Conservation (phyloP, 2,113 vertebrate species). For the Aleadryas rufinucha region DNA sequence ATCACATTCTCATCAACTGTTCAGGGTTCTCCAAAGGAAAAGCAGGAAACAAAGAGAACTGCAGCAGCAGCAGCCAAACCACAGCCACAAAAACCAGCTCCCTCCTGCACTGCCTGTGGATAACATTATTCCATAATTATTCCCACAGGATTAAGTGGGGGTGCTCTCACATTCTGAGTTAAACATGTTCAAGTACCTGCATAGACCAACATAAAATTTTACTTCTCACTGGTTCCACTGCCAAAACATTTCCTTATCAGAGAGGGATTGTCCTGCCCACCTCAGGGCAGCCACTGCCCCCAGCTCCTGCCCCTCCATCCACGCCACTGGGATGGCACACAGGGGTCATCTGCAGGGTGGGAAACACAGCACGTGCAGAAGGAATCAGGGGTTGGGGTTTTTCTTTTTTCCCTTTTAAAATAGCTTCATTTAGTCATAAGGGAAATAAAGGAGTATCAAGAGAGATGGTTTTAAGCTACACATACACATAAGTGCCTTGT, state of each 20-base stretch:
- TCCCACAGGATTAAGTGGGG: neutral
- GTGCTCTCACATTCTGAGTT: neutral
- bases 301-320: neutral
- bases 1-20: neutral
- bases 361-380: neutral
- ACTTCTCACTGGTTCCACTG: neutral
- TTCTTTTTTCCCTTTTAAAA: neutral
- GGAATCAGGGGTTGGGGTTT: neutral
- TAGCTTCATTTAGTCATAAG: neutral
- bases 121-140: neutral
- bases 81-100: neutral
- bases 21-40: neutral
- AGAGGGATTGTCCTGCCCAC: neutral
- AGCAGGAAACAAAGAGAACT: neutral
- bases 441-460: neutral
- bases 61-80: neutral
- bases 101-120: neutral
- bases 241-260: neutral
- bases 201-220: neutral
- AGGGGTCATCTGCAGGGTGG: neutral
- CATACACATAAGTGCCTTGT: neutral
- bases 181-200: neutral
- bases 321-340: neutral
- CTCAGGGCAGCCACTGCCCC: neutral
- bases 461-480: neutral